Conservation (phyloP, 2,888 invertebrate species). For the Mythimna pallens region DNA sequence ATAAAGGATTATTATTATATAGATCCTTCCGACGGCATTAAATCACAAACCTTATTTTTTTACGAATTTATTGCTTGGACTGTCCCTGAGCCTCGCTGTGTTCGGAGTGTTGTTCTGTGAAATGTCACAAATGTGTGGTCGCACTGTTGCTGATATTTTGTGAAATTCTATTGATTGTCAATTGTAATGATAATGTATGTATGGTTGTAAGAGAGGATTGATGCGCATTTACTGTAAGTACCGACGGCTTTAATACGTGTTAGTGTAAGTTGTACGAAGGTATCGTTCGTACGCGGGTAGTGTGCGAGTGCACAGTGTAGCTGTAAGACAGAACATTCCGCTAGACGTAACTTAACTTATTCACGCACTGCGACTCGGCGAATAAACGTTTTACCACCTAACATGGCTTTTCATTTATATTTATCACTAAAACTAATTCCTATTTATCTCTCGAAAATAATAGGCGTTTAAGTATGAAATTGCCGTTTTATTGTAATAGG, state of each 20-base stretch:
- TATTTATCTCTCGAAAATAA: too few relatives aligned
- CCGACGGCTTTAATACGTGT: constrained; percentile 79
- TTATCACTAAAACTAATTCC: too few relatives aligned
- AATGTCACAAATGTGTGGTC: background rate
- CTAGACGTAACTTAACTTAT: constrained; percentile 81
- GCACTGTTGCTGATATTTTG: background rate
- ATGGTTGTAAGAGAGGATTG: constrained; percentile 8
- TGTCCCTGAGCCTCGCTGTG: background rate
- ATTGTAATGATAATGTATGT: constrained; percentile 1
- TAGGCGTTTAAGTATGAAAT: too few relatives aligned
- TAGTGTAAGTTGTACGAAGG: constrained; percentile 46
- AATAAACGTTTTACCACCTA: constrained; percentile 65
- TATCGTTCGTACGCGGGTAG: background rate
- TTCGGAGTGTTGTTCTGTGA: background rate
- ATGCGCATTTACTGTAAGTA: constrained; percentile 72
- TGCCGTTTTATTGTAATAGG: too few relatives aligned
- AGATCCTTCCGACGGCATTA: too few relatives aligned
- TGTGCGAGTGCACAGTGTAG: background rate
- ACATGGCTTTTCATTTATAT: constrained; percentile 20
- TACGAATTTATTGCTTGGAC: too few relatives aligned
- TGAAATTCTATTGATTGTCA: background rate
- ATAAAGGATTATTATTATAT: too few relatives aligned
- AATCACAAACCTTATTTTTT: too few relatives aligned
- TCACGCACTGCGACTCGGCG: constrained; percentile 66
- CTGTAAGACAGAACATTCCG: constrained; percentile 74